Evolutionary conservation across 2,888 invertebrate species (phyloP).

Genomic region (Caenorhabditis drosophilae): DNA sequence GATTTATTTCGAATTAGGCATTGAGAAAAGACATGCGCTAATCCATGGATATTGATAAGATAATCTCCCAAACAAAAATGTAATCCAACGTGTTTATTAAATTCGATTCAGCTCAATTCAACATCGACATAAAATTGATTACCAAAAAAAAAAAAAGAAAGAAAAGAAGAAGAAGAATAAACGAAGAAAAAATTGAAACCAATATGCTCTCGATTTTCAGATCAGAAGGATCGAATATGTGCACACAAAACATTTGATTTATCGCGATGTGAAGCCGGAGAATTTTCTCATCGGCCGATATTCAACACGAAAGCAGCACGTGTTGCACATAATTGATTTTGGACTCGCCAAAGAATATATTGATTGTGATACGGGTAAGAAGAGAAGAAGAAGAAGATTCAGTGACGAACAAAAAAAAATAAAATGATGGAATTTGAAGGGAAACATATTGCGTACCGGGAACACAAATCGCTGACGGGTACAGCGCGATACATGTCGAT

Average conservation of each 20-base stretch:
- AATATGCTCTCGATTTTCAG: slow-evolving; percentile 75
- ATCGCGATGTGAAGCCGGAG: slow-evolving; percentile 98
- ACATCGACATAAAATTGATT: too few relatives aligned
- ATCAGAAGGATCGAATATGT: slow-evolving; percentile 99
- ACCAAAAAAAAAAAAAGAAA: too few relatives aligned
- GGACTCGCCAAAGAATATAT: slow-evolving; percentile 99
- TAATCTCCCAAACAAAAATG: too few relatives aligned
- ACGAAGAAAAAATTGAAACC: too few relatives aligned
- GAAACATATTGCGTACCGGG: slow-evolving; percentile 99
- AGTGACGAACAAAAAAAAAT: too few relatives aligned
- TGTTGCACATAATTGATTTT: slow-evolving; percentile 99
- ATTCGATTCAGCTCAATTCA: too few relatives aligned
- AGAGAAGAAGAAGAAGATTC: too few relatives aligned
- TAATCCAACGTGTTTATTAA: too few relatives aligned
- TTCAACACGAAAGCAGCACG: slow-evolving; percentile 97
- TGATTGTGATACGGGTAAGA: slow-evolving; percentile 83
- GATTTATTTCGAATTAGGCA: not conserved
- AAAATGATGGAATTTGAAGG: slow-evolving; percentile 75
- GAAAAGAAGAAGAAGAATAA: too few relatives aligned
- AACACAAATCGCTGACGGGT: slow-evolving; percentile 99
- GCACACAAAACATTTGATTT: slow-evolving; percentile 97
- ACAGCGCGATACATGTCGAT: slow-evolving; percentile 99
- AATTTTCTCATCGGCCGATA: slow-evolving; percentile 91
- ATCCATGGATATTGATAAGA: not conserved
- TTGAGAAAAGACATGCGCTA: not conserved